Percentiles rank a stretch among this genome's conserved stretches.
Evolutionary conservation across 2,888 invertebrate species (phyloP).

Genomic region (Neria commutata): DNA sequence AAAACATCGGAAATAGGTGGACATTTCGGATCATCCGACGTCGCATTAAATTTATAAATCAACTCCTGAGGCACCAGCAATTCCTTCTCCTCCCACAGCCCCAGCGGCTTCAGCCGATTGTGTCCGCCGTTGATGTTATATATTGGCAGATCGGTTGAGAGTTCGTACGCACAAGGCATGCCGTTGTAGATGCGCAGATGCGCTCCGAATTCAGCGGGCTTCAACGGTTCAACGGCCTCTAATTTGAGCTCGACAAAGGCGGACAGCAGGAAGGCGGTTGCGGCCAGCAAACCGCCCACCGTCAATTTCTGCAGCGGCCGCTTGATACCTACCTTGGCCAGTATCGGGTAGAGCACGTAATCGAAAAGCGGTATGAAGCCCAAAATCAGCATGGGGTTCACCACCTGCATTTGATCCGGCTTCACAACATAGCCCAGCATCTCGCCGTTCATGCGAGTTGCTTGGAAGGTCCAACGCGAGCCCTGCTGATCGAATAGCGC

Average conservation of each 20-base stretch:
- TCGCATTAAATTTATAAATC: constrained; percentile 60
- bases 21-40: constrained; percentile 37
- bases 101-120: constrained; percentile 48
- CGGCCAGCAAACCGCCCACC: constrained; percentile 86
- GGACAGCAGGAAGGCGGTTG: constrained; percentile 81
- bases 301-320: constrained; percentile 58
- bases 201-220: constrained; percentile 66
- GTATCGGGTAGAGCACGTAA: constrained; percentile 62
- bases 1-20: constrained; percentile 38
- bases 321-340: constrained; percentile 47
- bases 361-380: constrained; percentile 85
- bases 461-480: constrained; percentile 92
- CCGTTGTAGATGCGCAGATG: constrained; percentile 78
- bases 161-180: constrained; percentile 65
- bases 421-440: constrained; percentile 65
- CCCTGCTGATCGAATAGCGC: constrained; percentile 96
- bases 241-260: constrained; percentile 79
- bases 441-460: constrained; percentile 84
- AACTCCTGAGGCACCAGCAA: constrained; percentile 47
- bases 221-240: constrained; percentile 68
- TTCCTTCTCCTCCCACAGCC: constrained; percentile 62
- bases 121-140: not conserved
- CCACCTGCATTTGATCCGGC: constrained; percentile 96
- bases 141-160: constrained; percentile 43
- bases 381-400: constrained; percentile 87